Percentiles rank a stretch among this genome's conserved stretches.
phyloP scores from a whole-genome alignment of 2,888 invertebrate species.

The Esperia sulphurella region DNA sequence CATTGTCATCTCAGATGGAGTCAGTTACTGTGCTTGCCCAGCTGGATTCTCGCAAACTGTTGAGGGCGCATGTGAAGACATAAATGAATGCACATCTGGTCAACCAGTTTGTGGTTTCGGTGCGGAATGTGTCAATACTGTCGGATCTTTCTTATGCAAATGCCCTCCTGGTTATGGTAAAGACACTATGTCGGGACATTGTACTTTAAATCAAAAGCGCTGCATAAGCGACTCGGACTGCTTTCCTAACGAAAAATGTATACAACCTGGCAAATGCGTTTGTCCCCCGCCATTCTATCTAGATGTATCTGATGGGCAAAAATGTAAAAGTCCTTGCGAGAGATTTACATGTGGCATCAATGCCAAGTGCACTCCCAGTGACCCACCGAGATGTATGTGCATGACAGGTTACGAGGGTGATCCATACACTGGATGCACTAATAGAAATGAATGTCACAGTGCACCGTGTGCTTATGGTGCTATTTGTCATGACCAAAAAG shows the following conservation, averaged over 20 bases:
- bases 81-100: constrained; percentile 90
- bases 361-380: constrained; percentile 92
- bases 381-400: constrained; percentile 94
- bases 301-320: constrained; percentile 89
- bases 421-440: constrained; percentile 89
- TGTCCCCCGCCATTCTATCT: constrained; percentile 95
- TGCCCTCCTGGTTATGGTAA: constrained; percentile 91
- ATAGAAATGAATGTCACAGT: constrained; percentile 91
- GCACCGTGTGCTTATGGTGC: constrained; percentile 93
- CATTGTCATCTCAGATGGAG: constrained; percentile 92
- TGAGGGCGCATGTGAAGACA: constrained; percentile 91
- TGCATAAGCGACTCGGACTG: constrained; percentile 92
- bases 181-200: constrained; percentile 89
- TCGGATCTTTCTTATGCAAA: constrained; percentile 88
- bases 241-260: constrained; percentile 91
- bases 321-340: constrained; percentile 95
- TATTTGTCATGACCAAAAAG: constrained; percentile 91
- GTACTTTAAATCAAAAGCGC: constrained; percentile 89
- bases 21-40: constrained; percentile 96
- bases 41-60: constrained; percentile 87
- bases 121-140: constrained; percentile 90
- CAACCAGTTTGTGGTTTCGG: constrained; percentile 90
- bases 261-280: constrained; percentile 94
- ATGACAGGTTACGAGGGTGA: constrained; percentile 92
- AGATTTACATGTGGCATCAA: constrained; percentile 94